These are phyloP conservation scores for Dendronephthya gigantea DNA, from an alignment of 64 coral and sea anemone genomes.

Conservation along the genomic window DNA sequence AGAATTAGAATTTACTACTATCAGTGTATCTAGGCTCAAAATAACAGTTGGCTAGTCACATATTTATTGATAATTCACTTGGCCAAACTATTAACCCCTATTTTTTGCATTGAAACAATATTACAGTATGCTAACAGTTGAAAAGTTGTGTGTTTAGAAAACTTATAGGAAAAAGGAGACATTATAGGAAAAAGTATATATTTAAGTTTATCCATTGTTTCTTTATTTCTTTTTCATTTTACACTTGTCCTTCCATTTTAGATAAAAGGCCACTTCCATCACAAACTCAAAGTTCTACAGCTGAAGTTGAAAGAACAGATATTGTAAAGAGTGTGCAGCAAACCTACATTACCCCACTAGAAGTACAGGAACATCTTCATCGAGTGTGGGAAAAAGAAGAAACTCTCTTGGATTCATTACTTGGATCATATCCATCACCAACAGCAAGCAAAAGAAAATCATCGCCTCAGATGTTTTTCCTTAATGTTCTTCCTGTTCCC, in stretches of 20 bases:
- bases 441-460: constrained; percentile 48
- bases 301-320: background rate
- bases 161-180: no score
- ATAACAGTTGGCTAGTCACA: no score
- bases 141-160: no score
- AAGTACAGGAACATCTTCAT: constrained; percentile 55
- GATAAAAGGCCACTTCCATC: background rate
- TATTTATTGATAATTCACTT: no score
- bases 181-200: no score
- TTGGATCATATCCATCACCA: constrained; percentile 75
- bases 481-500: constrained; percentile 72
- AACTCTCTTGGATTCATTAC: constrained; percentile 45
- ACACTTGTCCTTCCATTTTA: background rate
- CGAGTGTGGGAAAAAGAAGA: constrained; percentile 65
- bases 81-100: no score
- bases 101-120: no score
- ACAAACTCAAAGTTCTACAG: background rate
- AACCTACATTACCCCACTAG: constrained; percentile 52
- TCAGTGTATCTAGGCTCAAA: no score
- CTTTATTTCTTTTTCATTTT: background rate
- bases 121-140: no score
- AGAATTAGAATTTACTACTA: no score
- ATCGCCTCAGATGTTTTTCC: constrained; percentile 68
- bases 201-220: background rate
- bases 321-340: constrained; percentile 40